Percentiles rank a stretch among this genome's conserved stretches.
These are phyloP conservation scores for Drosophila lini DNA, from an alignment of 1,140 invertebrate genomes.

Conservation along the genomic window DNA sequence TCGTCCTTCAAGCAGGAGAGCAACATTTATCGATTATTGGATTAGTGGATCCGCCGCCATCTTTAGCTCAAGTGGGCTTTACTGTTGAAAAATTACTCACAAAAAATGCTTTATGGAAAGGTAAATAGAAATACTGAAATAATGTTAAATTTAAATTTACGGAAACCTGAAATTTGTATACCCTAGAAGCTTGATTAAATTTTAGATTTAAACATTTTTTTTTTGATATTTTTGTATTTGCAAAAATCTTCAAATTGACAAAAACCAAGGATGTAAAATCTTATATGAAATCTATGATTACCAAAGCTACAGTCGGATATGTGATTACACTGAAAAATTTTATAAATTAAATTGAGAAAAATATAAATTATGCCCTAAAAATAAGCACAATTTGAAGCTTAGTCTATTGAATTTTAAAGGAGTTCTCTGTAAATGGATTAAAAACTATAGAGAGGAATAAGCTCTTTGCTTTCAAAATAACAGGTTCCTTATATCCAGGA, in stretches of 20 bases:
- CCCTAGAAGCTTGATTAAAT: background rate
- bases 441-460: background rate
- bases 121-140: slow-evolving; percentile 5
- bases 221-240: too few relatives aligned
- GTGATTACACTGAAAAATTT: too few relatives aligned
- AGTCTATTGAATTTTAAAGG: too few relatives aligned
- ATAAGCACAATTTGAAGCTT: too few relatives aligned
- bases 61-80: slow-evolving; percentile 1
- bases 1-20: background rate
- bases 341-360: too few relatives aligned
- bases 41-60: slow-evolving; percentile 49
- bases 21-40: slow-evolving; percentile 75
- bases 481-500: background rate
- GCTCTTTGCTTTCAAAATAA: background rate
- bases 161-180: background rate
- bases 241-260: too few relatives aligned
- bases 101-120: too few relatives aligned
- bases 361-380: too few relatives aligned
- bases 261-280: too few relatives aligned
- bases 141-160: background rate
- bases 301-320: too few relatives aligned
- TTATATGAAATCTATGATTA: background rate
- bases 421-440: background rate
- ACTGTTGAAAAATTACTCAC: background rate
- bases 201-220: too few relatives aligned